A percentile compares a stretch with the other conserved stretches of the same genome.
phyloP scores from a whole-genome alignment of 2,797 vertebrate genomes.

The Halcyon chelicuti region DNA sequence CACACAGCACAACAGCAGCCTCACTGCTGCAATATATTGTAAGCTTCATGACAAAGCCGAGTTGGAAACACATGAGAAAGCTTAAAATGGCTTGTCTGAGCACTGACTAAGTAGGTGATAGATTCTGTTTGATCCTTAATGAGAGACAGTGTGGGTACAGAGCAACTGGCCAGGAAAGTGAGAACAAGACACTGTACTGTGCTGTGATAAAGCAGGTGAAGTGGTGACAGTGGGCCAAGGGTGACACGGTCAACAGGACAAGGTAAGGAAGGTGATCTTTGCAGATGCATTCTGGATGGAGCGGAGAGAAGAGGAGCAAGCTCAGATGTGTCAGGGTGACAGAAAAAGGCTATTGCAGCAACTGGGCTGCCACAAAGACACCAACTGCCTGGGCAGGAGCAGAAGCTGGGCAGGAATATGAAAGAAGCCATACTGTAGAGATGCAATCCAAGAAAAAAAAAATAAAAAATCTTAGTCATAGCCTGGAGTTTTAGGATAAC shows the following conservation, averaged over 20 bases:
- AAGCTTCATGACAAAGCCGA: not conserved
- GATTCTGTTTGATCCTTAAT: fast-evolving
- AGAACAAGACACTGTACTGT: fast-evolving
- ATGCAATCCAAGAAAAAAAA: not conserved
- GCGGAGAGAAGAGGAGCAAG: not conserved
- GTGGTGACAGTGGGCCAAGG: fast-evolving
- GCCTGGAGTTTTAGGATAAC: fast-evolving
- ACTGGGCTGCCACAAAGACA: fast-evolving
- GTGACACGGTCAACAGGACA: fast-evolving
- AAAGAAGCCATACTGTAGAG: fast-evolving
- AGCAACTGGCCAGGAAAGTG: fast-evolving
- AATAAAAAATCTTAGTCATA: not conserved
- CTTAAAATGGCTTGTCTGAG: not conserved
- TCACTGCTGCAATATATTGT: fast-evolving
- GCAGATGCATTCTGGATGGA: fast-evolving
- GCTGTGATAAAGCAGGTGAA: fast-evolving
- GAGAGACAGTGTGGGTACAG: fast-evolving
- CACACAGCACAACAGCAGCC: not conserved
- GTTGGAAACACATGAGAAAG: not conserved
- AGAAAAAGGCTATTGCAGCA: not conserved
- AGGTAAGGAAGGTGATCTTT: fast-evolving
- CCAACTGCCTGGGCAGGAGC: fast-evolving
- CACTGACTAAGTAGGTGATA: not conserved
- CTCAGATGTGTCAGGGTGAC: fast-evolving
- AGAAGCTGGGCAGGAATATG: fast-evolving